Evolutionary conservation across 2,888 invertebrate species (phyloP).

Genomic region (Drosophila aldrichi): DNA sequence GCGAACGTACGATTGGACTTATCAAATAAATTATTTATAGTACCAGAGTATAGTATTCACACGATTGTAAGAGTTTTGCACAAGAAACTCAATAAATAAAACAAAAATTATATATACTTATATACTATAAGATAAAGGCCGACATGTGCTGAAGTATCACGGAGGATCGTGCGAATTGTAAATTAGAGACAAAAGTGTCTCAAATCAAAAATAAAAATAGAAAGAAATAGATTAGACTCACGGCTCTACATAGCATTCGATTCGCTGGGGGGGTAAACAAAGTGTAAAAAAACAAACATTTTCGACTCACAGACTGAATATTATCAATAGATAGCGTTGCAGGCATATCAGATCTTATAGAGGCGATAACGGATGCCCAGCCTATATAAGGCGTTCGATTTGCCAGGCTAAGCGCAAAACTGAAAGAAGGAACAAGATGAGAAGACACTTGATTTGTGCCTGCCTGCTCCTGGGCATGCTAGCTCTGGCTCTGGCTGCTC

Average conservation of each 20-base stretch:
- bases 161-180: constrained; percentile 48
- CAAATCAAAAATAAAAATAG: constrained; percentile 40
- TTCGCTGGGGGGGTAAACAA: constrained; percentile 34
- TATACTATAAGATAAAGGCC: constrained; percentile 23
- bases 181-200: constrained; percentile 47
- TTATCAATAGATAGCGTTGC: constrained; percentile 52
- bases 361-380: constrained; percentile 13
- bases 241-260: constrained; percentile 3
- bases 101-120: constrained; percentile 24
- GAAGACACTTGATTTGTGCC: constrained; percentile 38
- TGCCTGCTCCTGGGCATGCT: constrained; percentile 47
- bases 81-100: constrained; percentile 25
- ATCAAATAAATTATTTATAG: constrained; percentile 45
- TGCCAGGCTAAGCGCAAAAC: background rate
- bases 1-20: constrained; percentile 30
- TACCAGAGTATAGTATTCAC: background rate
- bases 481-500: constrained; percentile 39
- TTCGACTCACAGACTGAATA: background rate
- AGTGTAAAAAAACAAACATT: background rate
- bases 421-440: constrained; percentile 38
- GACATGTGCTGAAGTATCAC: constrained; percentile 27
- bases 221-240: constrained; percentile 49
- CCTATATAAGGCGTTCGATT: constrained; percentile 54
- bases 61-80: constrained; percentile 23
- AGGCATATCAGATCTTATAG: constrained; percentile 22